A percentile compares a stretch with the other conserved stretches of the same genome.
These are phyloP conservation scores for Acleris cristana DNA, from an alignment of 2,888 invertebrate species.

Conservation along the genomic window DNA sequence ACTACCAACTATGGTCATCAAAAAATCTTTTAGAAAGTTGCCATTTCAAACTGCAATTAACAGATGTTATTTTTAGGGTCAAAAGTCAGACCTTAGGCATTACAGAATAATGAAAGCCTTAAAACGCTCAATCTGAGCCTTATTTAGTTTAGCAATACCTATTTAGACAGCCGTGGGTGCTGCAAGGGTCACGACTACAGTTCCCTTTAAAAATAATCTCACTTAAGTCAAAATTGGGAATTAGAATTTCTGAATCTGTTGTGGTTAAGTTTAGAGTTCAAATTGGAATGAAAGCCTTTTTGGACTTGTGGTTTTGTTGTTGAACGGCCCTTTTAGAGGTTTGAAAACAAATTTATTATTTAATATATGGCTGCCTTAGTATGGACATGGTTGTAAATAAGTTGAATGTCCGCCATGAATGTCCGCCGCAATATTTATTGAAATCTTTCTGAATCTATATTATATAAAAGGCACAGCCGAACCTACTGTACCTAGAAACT, in stretches of 20 bases:
- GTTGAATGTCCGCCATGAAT: too few species aligned
- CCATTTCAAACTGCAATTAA: not conserved
- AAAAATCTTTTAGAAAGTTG: not conserved
- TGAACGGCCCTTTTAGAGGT: conserved; percentile 28
- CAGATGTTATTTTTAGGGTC: conserved; percentile 11
- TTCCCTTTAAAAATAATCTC: not conserved
- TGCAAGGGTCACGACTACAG: conserved; percentile 42
- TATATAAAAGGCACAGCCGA: too few species aligned
- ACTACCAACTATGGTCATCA: too few species aligned
- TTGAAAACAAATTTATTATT: conserved; percentile 34
- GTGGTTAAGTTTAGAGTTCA: too few species aligned
- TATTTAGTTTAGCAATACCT: conserved; percentile 29
- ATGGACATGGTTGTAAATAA: conserved; percentile 30
- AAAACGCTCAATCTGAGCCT: conserved; percentile 13
- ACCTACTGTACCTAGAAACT: too few species aligned
- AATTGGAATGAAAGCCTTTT: too few species aligned
- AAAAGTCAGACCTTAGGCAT: conserved; percentile 28
- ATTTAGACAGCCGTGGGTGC: conserved; percentile 49
- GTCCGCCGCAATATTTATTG: too few species aligned
- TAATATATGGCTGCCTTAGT: conserved; percentile 32
- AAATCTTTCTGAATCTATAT: too few species aligned
- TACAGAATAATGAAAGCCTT: conserved; percentile 31
- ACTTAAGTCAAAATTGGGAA: too few species aligned
- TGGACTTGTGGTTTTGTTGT: too few species aligned
- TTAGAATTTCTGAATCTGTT: too few species aligned